phyloP scores from a whole-genome alignment of 1,140 invertebrate genomes.

The Daktulosphaira vitifoliae region DNA sequence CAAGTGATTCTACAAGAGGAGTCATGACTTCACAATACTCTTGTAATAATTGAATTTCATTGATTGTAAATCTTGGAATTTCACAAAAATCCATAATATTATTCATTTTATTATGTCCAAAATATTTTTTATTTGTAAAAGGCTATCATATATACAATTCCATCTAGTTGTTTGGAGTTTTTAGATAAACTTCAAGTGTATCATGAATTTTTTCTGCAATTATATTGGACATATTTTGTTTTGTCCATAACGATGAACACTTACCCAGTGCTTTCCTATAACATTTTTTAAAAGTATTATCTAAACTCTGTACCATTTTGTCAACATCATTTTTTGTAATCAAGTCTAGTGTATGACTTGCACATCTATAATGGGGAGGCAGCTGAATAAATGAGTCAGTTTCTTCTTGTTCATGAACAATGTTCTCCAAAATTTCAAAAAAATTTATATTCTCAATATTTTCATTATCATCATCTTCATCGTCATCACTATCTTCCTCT shows the following conservation, averaged over 20 bases:
- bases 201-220: constrained; percentile 10
- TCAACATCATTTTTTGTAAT: constrained; percentile 3
- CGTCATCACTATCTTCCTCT: not conserved
- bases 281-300: not conserved
- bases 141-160: not conserved
- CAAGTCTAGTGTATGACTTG: constrained; percentile 6
- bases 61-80: not conserved
- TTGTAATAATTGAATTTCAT: not conserved
- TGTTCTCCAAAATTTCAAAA: not conserved
- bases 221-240: constrained; percentile 3
- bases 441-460: not conserved
- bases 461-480: not conserved
- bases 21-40: not conserved
- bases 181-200: constrained; percentile 2
- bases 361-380: not conserved
- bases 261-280: not conserved
- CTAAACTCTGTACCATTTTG: not conserved
- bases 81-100: constrained; percentile 1
- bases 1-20: not conserved
- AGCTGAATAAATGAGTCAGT: constrained; percentile 7
- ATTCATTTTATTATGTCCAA: constrained; percentile 1
- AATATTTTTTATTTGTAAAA: constrained; percentile 1
- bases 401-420: not conserved
- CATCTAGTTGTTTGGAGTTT: not conserved
- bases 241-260: not conserved